A percentile compares a stretch with the other conserved stretches of the same genome.
Conservation (phyloP, 2,113 vertebrate genomes). For the Choloepus hoffmanni region DNA sequence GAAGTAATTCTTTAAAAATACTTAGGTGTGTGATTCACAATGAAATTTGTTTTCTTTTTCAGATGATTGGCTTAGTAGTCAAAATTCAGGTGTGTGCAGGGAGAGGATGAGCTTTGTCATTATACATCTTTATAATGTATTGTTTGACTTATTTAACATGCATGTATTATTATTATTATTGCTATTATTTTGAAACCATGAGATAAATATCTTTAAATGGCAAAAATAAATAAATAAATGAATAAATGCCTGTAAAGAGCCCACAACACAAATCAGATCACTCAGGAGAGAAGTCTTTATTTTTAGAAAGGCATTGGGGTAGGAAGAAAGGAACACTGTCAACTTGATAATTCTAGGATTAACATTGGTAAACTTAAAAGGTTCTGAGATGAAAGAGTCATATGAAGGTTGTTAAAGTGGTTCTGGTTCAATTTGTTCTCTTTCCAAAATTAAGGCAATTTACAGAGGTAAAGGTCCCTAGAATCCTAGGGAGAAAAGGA, state of each 20-base stretch:
- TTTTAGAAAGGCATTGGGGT: constrained; percentile 41
- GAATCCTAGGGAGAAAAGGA: background rate
- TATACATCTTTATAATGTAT: too few relatives aligned
- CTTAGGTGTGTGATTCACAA: constrained; percentile 41
- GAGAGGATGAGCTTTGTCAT: too few relatives aligned
- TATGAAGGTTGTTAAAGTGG: background rate
- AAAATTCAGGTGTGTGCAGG: background rate
- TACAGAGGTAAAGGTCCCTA: background rate
- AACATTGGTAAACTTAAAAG: background rate
- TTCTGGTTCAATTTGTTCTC: constrained; percentile 16
- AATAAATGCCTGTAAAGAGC: background rate
- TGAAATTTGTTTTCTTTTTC: constrained; percentile 23
- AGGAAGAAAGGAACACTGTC: constrained; percentile 1
- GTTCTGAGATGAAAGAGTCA: constrained; percentile 8
- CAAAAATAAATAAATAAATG: too few relatives aligned
- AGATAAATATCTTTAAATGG: too few relatives aligned
- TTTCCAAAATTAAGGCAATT: constrained; percentile 38
- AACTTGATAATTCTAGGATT: background rate
- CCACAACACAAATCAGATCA: constrained; percentile 40
- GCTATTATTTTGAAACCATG: too few relatives aligned
- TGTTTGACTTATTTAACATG: too few relatives aligned
- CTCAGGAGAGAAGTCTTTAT: background rate
- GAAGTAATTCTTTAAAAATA: constrained; percentile 41
- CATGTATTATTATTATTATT: too few relatives aligned
- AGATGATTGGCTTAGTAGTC: background rate